Percentiles rank a stretch among this genome's conserved stretches.
Conservation (phyloP, 2,113 vertebrate species). For the Sylvia atricapilla region DNA sequence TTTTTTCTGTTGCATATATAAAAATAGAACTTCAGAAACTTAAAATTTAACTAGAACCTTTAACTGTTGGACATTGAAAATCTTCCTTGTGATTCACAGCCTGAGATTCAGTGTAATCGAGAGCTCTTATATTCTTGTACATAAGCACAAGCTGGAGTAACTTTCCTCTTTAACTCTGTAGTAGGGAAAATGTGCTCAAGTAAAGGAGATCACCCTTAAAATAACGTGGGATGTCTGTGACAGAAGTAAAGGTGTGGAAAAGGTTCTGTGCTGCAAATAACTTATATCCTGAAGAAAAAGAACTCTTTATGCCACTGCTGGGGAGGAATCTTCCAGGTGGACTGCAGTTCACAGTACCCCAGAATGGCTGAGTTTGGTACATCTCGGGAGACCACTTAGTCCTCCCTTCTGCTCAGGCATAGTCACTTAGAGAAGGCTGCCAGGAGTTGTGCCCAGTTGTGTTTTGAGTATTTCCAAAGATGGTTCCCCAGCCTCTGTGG, state of each 20-base stretch:
- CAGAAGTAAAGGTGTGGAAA: background rate
- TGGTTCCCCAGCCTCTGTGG: background rate
- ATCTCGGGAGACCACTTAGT: background rate
- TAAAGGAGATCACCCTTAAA: background rate
- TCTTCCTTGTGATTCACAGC: constrained; percentile 78
- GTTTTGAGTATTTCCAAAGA: background rate
- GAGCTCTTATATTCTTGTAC: constrained; percentile 62
- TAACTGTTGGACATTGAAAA: constrained; percentile 71
- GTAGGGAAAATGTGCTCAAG: constrained; percentile 12
- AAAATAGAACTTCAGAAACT: constrained; percentile 71
- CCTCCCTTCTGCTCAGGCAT: background rate
- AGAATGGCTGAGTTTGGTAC: background rate
- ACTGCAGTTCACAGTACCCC: background rate
- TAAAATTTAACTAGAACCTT: no score
- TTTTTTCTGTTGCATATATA: constrained; percentile 45
- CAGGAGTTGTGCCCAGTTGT: background rate
- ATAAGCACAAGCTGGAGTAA: background rate
- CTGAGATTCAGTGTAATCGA: constrained; percentile 76
- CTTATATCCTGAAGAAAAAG: background rate
- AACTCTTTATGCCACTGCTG: background rate
- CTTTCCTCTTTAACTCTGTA: constrained; percentile 13
- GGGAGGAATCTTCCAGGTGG: background rate
- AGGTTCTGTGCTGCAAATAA: background rate
- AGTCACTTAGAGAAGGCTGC: background rate
- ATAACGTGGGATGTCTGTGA: background rate